Evolutionary conservation across 2,888 invertebrate genomes (phyloP).

Genomic region (Rugalucina vietnamica): DNA sequence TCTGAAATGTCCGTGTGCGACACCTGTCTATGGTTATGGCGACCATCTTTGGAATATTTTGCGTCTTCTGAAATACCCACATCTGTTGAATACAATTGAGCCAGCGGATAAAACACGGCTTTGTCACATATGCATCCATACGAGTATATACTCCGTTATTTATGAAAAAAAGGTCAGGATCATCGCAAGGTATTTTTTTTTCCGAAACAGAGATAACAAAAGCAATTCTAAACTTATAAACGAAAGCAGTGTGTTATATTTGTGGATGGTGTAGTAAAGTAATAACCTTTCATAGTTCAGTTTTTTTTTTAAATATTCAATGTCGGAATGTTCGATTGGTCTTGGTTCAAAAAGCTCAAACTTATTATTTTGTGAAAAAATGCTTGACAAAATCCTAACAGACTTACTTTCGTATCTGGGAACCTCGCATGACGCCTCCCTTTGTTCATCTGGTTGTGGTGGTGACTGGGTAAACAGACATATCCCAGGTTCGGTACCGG

Average conservation of each 20-base stretch:
- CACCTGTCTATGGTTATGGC: background rate
- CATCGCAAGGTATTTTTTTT: too few relatives aligned
- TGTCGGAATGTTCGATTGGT: background rate
- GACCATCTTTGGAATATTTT: background rate
- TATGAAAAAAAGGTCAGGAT: too few relatives aligned
- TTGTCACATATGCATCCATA: too few relatives aligned
- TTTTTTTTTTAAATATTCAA: background rate
- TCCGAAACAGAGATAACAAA: too few relatives aligned
- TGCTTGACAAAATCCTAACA: too few relatives aligned
- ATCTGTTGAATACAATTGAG: too few relatives aligned
- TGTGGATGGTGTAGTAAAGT: too few relatives aligned
- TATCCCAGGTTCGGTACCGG: conserved; percentile 80
- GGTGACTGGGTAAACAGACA: conserved; percentile 80
- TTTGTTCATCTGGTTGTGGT: conserved; percentile 79
- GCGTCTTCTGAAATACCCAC: background rate
- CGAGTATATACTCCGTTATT: too few relatives aligned
- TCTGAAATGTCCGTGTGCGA: background rate
- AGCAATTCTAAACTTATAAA: too few relatives aligned
- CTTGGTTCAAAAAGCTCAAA: background rate
- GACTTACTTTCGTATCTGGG: conserved; percentile 76
- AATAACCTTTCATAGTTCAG: too few relatives aligned
- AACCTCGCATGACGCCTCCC: conserved; percentile 81
- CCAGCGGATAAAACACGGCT: too few relatives aligned
- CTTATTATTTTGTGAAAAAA: background rate
- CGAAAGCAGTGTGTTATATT: too few relatives aligned